Conservation (phyloP, 1,140 invertebrate genomes). For the Protaetia brevitarsis region DNA sequence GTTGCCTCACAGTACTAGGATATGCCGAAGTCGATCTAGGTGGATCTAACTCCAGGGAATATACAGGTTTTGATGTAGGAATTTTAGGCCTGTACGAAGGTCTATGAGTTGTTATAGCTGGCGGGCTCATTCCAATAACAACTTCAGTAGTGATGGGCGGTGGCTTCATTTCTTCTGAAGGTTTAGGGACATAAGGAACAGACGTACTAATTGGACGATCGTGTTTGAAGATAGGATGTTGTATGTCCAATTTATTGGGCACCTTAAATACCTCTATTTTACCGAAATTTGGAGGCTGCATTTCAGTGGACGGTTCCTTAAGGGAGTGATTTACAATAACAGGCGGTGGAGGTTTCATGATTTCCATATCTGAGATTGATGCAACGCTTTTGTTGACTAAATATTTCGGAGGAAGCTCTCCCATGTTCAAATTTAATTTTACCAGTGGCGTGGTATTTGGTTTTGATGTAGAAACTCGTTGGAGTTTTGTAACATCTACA, state of each 20-base stretch:
- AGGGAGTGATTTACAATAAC: background rate
- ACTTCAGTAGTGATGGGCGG: constrained; percentile 32
- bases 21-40: background rate
- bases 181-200: constrained; percentile 39
- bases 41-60: background rate
- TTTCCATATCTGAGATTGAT: constrained; percentile 35
- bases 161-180: constrained; percentile 39
- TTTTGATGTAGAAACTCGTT: constrained; percentile 13
- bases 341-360: constrained; percentile 41
- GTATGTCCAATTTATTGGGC: background rate
- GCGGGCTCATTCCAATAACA: constrained; percentile 47
- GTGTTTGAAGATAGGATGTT: no score
- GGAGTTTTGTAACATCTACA: background rate
- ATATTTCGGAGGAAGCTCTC: constrained; percentile 27
- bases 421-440: constrained; percentile 29
- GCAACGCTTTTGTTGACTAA: background rate
- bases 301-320: constrained; percentile 31
- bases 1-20: background rate
- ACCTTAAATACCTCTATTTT: background rate
- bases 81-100: constrained; percentile 24
- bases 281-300: constrained; percentile 40
- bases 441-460: constrained; percentile 27
- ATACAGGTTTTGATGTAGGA: background rate
- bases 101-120: constrained; percentile 41
- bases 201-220: background rate